Evolutionary conservation across 1,140 invertebrate species (phyloP).

Genomic region (Drosophila auraria): DNA sequence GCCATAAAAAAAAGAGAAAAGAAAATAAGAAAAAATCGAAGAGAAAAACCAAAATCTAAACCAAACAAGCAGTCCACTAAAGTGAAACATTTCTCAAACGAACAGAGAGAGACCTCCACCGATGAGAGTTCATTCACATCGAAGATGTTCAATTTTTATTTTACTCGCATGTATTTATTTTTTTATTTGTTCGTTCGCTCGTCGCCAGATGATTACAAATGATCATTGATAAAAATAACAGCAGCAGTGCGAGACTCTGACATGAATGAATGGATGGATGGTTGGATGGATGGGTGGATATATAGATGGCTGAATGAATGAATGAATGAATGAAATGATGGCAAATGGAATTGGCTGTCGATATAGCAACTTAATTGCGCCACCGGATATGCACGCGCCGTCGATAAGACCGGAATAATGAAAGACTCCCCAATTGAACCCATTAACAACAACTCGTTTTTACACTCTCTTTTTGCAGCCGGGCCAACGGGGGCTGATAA

Average conservation of each 20-base stretch:
- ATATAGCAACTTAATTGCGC: conserved; percentile 52
- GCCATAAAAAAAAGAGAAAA: conserved; percentile 37
- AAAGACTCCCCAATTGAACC: conserved; percentile 25
- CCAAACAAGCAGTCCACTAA: conserved; percentile 40
- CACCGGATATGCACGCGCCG: conserved; percentile 57
- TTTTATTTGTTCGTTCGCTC: conserved; percentile 19
- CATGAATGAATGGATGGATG: conserved; percentile 59
- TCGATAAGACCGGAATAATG: conserved; percentile 43
- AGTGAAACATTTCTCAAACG: conserved; percentile 47
- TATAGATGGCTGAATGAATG: not conserved
- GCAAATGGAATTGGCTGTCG: conserved; percentile 52
- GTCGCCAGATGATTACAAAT: conserved; percentile 66
- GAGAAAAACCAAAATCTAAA: conserved; percentile 31
- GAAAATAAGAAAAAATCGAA: conserved; percentile 28
- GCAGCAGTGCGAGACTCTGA: conserved; percentile 26
- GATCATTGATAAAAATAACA: conserved; percentile 70
- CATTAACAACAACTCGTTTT: conserved; percentile 37
- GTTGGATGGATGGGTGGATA: conserved; percentile 25
- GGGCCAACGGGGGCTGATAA: conserved; percentile 7
- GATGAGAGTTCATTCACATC: conserved; percentile 65
- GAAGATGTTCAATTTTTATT: conserved; percentile 63
- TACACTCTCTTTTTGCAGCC: conserved; percentile 28
- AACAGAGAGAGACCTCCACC: conserved; percentile 26
- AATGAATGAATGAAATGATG: conserved; percentile 25
- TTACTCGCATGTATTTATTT: conserved; percentile 26